phyloP scores from a whole-genome alignment of 2,888 invertebrate genomes.

The Limnephilus lunatus region DNA sequence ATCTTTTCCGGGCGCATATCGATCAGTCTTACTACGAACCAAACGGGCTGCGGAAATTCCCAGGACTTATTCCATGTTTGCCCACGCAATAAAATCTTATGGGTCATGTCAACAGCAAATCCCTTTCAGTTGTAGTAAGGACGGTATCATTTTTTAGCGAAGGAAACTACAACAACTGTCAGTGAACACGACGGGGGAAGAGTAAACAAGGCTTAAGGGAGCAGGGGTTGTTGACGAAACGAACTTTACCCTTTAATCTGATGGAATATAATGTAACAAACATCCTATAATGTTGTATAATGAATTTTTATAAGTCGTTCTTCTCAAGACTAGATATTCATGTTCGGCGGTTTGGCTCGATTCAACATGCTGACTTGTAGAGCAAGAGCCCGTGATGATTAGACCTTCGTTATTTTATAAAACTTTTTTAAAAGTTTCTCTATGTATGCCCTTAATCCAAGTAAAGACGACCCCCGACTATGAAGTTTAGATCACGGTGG shows the following conservation, averaged over 20 bases:
- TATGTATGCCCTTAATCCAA: too few relatives aligned
- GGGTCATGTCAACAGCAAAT: conserved; percentile 31
- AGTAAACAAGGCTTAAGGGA: background rate
- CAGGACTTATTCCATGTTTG: background rate
- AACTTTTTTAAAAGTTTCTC: too few relatives aligned
- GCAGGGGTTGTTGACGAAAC: background rate
- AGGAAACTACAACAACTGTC: conserved; percentile 9
- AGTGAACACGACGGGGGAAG: background rate
- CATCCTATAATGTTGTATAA: background rate
- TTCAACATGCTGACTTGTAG: too few relatives aligned
- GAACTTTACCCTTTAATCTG: background rate
- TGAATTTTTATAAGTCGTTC: background rate
- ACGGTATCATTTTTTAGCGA: conserved; percentile 21
- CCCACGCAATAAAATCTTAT: conserved; percentile 23
- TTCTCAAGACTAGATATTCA: too few relatives aligned
- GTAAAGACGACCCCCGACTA: too few relatives aligned
- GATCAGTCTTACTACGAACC: background rate
- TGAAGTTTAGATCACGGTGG: too few relatives aligned
- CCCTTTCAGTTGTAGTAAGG: conserved; percentile 21
- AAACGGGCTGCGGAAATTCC: background rate
- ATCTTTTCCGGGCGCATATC: background rate
- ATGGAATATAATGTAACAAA: background rate
- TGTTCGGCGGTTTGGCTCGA: too few relatives aligned
- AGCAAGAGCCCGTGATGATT: too few relatives aligned
- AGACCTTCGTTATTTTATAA: too few relatives aligned